Conservation (phyloP, 2,888 invertebrate species). For the Allolobophora icterica region DNA sequence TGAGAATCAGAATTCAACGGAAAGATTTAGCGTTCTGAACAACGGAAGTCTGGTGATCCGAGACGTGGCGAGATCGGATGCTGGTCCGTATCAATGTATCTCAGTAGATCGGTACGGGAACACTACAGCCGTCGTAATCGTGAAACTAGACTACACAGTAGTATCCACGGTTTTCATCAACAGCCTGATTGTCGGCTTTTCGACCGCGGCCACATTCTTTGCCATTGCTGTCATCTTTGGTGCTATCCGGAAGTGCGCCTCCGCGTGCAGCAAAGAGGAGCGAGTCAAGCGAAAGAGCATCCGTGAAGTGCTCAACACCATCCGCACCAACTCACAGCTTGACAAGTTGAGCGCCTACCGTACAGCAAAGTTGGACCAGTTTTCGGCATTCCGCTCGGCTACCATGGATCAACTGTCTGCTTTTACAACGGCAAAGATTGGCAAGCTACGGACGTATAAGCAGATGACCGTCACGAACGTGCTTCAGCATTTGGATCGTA, state of each 20-base stretch:
- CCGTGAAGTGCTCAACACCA: constrained; percentile 83
- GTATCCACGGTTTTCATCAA: constrained; percentile 83
- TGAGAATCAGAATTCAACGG: neutral
- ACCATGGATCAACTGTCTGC: constrained; percentile 57
- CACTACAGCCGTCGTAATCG: constrained; percentile 79
- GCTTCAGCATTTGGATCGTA: constrained; percentile 71
- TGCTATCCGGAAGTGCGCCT: constrained; percentile 75
- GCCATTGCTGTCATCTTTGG: constrained; percentile 81
- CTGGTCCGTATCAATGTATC: constrained; percentile 82
- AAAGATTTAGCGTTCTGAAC: constrained; percentile 73
- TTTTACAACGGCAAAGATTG: constrained; percentile 57
- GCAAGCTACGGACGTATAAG: constrained; percentile 59
- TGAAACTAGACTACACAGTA: constrained; percentile 80
- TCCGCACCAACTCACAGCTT: constrained; percentile 58
- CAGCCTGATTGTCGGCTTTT: constrained; percentile 81
- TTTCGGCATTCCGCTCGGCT: constrained; percentile 58
- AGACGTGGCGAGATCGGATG: constrained; percentile 72
- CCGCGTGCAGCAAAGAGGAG: constrained; percentile 70
- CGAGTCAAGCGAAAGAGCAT: constrained; percentile 74
- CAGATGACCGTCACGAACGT: constrained; percentile 46
- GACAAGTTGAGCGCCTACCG: constrained; percentile 58
- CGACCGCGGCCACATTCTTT: constrained; percentile 81
- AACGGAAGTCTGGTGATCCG: constrained; percentile 83
- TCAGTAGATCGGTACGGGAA: constrained; percentile 72
- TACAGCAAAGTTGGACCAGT: constrained; percentile 55